These are phyloP conservation scores for Saxidomus purpurata DNA, from an alignment of 1,140 invertebrate genomes.

Conservation along the genomic window DNA sequence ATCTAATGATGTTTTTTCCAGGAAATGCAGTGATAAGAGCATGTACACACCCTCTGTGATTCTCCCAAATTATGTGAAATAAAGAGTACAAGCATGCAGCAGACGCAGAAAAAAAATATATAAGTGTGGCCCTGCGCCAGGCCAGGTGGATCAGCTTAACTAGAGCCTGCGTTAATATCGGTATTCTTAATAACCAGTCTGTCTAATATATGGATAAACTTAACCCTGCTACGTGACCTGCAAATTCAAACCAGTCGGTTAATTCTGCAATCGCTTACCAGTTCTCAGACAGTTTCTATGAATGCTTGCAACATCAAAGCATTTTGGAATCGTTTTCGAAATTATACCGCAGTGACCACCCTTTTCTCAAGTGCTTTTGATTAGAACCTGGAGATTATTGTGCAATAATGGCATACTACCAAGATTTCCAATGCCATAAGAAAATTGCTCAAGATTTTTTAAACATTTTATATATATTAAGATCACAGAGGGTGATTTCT, in stretches of 20 bases:
- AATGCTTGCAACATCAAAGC: conserved; percentile 57
- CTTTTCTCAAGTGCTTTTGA: conserved; percentile 53
- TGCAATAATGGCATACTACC: conserved; percentile 61
- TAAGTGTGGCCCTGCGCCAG: conserved; percentile 58
- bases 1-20: conserved; percentile 22
- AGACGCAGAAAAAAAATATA: conserved; percentile 29
- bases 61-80: conserved; percentile 19
- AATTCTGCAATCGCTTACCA: conserved; percentile 44
- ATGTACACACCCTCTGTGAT: conserved; percentile 37
- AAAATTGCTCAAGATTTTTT: conserved; percentile 45
- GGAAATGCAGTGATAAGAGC: conserved; percentile 37
- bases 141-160: conserved; percentile 62
- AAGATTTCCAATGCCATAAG: conserved; percentile 30
- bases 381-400: conserved; percentile 54
- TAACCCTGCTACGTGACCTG: conserved; percentile 56
- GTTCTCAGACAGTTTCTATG: conserved; percentile 50
- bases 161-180: conserved; percentile 8
- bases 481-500: conserved; percentile 53
- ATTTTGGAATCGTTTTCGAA: conserved; percentile 46
- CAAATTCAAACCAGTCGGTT: conserved; percentile 61
- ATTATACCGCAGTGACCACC: conserved; percentile 59
- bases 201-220: conserved; percentile 43
- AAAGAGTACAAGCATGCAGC: conserved; percentile 22
- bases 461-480: conserved; percentile 51
- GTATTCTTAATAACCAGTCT: conserved; percentile 39